Base-by-base conservation (phyloP, 2,888 invertebrate species). In the Hipparchia sbordonii region DNA sequence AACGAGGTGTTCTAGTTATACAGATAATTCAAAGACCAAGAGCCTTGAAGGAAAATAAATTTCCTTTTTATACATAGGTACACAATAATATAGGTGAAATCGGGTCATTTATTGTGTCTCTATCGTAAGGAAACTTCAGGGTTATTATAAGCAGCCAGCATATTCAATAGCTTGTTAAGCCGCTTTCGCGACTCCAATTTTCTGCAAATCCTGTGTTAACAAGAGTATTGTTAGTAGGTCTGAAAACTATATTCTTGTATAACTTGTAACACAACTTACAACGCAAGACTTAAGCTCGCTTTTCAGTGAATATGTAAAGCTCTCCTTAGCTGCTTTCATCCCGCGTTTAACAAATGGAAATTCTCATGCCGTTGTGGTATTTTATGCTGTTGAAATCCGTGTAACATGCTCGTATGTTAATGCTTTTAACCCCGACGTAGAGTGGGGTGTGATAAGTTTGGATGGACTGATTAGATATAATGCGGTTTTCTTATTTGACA, bases 221-320 rank as follows among this genome's bases (percentile, higher is more conserved):
- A 61, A 61, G 57, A 61, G 59, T 67, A 65, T 69, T 68, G 68
- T 71, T 71, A 66, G 66, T 74, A 72, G 71, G 71, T 59, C 74
- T 65, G 72, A 67, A 72, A 66, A 59, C 72, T 71, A 63, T 68
- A 59, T 72, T 48, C 71, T 59, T 63, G 68, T 71, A 69, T 52
- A 71, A 71, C 67, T 69, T 67, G 67, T 71, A 72, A 46, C 39
- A 67, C 67, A 39, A 73, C 67, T 72, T 63, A 73, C 56, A 72
- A 56, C 65, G 70, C 70, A 56, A 62, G 73, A 54, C 63, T 69
- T 72, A 72, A 63, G 72, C 66, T 52, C 65, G 60, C 71, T 76
- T 71, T 72, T 48, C 57, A 65, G 74, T 71, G 60, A 71, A 76
- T 76, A 76, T 72, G 76, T 71, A 76, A 76, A 76, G 74, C 72